A percentile compares a stretch with the other conserved stretches of the same genome.
phyloP scores from a whole-genome alignment of 2,113 vertebrate genomes.

The Brevimyrus niger region DNA sequence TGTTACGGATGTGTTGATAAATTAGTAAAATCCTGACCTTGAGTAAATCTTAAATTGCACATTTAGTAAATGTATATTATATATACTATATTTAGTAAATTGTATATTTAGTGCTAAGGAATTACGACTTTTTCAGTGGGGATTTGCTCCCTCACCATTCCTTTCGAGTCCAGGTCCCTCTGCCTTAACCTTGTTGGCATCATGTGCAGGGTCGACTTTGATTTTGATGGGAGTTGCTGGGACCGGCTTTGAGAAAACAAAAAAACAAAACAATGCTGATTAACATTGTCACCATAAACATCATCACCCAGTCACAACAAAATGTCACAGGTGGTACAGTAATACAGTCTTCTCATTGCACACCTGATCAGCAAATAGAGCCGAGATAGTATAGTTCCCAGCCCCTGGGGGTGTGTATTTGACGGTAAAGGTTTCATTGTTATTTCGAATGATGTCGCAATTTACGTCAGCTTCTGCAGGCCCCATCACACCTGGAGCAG shows the following conservation, averaged over 20 bases:
- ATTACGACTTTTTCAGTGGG: background rate
- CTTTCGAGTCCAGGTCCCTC: conserved; percentile 83
- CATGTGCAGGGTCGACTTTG: conserved; percentile 84
- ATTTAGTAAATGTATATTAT: too few species aligned
- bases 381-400: conserved; percentile 89
- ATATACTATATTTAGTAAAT: too few species aligned
- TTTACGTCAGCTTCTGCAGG: conserved; percentile 80
- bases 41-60: too few species aligned
- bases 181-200: conserved; percentile 85
- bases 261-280: background rate
- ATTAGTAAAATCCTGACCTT: too few species aligned
- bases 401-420: conserved; percentile 82
- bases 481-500: conserved; percentile 81
- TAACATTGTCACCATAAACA: background rate
- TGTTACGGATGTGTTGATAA: too few species aligned
- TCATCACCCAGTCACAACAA: background rate
- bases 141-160: conserved; percentile 58
- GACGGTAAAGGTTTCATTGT: conserved; percentile 88
- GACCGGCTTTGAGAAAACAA: conserved; percentile 59
- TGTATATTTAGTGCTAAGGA: background rate
- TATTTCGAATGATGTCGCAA: conserved; percentile 85
- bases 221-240: conserved; percentile 82
- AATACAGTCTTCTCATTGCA: background rate
- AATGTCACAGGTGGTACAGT: background rate
- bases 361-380: conserved; percentile 86